Conservation (phyloP, 2,113 vertebrate genomes). For the Melanotaenia duboulayi region DNA sequence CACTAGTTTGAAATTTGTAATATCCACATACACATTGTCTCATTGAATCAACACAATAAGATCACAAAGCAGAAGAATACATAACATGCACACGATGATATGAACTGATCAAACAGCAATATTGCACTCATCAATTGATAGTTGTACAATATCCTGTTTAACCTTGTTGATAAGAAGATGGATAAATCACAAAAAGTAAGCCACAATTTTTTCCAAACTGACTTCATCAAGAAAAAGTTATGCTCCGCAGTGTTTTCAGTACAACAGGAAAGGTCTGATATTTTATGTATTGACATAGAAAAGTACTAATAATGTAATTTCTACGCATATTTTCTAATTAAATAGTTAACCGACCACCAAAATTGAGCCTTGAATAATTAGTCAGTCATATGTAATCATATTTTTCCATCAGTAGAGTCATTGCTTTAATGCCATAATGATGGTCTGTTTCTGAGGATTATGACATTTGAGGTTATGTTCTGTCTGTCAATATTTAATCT, state of each 20-base stretch:
- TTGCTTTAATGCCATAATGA: conserved; percentile 46
- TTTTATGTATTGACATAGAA: neutral
- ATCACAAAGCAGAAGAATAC: conserved; percentile 27
- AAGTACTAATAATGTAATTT: neutral
- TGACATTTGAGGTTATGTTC: conserved; percentile 51
- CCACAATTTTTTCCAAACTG: conserved; percentile 15
- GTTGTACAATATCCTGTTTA: conserved; percentile 9
- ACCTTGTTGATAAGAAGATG: neutral
- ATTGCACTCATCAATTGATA: neutral
- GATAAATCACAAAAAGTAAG: conserved; percentile 1
- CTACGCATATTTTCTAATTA: neutral
- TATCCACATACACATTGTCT: conserved; percentile 13
- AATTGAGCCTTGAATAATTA: conserved; percentile 29
- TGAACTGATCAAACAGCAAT: conserved; percentile 23
- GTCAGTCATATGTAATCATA: conserved; percentile 39
- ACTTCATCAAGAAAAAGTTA: conserved; percentile 17
- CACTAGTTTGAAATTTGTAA: conserved; percentile 47
- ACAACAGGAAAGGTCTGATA: neutral
- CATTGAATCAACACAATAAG: conserved; percentile 8
- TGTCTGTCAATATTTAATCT: conserved; percentile 65
- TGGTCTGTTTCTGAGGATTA: conserved; percentile 64
- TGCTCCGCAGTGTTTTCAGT: neutral
- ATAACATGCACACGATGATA: conserved; percentile 14
- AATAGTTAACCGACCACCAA: too few species aligned
- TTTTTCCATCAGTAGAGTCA: conserved; percentile 40